Base-by-base conservation (phyloP, 2,797 vertebrate genomes). In the Artibeus jamaicensis region DNA sequence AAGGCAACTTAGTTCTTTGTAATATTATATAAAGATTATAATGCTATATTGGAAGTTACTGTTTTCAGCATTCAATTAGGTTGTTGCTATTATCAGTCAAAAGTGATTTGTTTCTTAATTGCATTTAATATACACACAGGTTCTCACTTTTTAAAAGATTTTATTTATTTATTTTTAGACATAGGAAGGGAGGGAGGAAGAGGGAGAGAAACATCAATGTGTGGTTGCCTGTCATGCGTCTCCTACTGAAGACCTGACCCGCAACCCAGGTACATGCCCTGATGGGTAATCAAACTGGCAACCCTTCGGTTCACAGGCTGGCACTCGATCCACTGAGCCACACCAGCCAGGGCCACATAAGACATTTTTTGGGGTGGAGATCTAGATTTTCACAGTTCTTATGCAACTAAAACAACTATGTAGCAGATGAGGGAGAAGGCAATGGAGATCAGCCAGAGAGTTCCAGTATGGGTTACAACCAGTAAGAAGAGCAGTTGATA, bases 51-150 rank as follows among this genome's bases (percentile, higher is more conserved):
- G 12, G 14, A 34, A 59, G 34, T 76, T 87, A 42, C 2, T 26
- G 50, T 92, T 85, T 85, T 81, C n/a, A 94, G 44, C 44, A 77
- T 82, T 85, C 84, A 92, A 86, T 89, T 82, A 85, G 37, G 9
- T 24, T 19, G 86, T 90, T 50, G 86, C 90, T 50, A 93, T 77
- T 81, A 50, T 46, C 89, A 55, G 79, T 55, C 34, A n/a, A 46
- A 67, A 34, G 34, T 77, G 44, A 92, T 53, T 86, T 86, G 24
- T 81, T 90, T 92, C 37, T 55, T 82, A 71, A 92, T 42, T 79
- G 32, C 3, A 55, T 82, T 89, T 89, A 85, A 84, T 68, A 73
- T 15, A 73, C 57, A 73, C 22, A 91, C 46, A 32, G 6, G 44
- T 42, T 73, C 65, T 82, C 59, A 70, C 70, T 9, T 55, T 55